phyloP scores from a whole-genome alignment of 2,113 vertebrate genomes.

The Mellivora capensis region DNA sequence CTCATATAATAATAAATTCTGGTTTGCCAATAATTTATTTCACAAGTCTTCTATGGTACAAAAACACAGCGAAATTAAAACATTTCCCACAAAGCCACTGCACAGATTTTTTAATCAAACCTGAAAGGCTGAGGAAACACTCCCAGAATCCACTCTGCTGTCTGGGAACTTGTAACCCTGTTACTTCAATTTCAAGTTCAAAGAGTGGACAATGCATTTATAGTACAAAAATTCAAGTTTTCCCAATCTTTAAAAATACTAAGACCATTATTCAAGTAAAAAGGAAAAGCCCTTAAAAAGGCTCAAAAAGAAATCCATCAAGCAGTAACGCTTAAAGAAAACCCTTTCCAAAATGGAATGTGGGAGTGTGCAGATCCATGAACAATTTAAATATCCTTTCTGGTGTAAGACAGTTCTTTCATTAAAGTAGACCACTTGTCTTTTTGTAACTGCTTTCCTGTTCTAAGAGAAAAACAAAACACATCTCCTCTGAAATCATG shows the following conservation, averaged over 20 bases:
- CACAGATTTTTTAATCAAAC: slow-evolving; percentile 57
- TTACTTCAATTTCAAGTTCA: slow-evolving; percentile 57
- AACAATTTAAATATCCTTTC: slow-evolving; percentile 52
- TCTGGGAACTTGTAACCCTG: neutral
- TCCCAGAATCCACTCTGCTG: neutral
- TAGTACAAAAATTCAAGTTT: slow-evolving; percentile 68
- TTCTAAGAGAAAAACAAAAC: neutral
- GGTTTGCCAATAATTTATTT: slow-evolving; percentile 63
- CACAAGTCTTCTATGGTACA: slow-evolving; percentile 35
- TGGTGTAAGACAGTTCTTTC: neutral
- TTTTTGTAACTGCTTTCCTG: neutral
- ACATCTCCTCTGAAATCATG: neutral
- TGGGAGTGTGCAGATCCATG: neutral
- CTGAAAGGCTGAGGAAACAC: slow-evolving; percentile 55
- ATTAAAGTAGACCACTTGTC: neutral
- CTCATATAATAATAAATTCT: slow-evolving; percentile 32
- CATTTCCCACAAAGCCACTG: slow-evolving; percentile 47
- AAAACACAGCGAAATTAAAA: slow-evolving; percentile 53
- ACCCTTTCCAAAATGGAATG: slow-evolving; percentile 35
- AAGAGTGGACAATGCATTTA: slow-evolving; percentile 26
- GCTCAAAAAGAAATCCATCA: slow-evolving; percentile 38
- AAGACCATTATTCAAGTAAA: slow-evolving; percentile 59
- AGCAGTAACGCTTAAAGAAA: slow-evolving; percentile 39
- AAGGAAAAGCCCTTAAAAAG: slow-evolving; percentile 45
- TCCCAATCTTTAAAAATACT: slow-evolving; percentile 47